Evolutionary conservation across 2,888 invertebrate species (phyloP).

Genomic region (Leptopilina drosophilae): DNA sequence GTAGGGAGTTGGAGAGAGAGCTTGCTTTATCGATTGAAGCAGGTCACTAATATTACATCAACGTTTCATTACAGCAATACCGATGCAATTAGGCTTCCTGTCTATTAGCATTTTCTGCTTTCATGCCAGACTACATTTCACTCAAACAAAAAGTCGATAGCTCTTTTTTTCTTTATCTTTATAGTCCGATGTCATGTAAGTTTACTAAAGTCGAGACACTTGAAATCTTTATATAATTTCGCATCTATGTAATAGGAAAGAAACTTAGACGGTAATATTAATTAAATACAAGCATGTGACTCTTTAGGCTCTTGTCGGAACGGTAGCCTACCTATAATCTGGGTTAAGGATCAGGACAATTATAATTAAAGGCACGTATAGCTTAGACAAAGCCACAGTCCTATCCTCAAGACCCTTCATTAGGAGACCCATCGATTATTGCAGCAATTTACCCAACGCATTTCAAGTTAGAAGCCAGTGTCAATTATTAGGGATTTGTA

Average conservation of each 20-base stretch:
- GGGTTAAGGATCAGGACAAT: conserved; percentile 32
- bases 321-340: neutral
- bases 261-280: neutral
- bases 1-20: conserved; percentile 41
- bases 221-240: neutral
- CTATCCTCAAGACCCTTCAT: conserved; percentile 36
- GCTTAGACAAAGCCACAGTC: conserved; percentile 23
- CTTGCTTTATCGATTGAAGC: conserved; percentile 23
- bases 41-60: conserved; percentile 22
- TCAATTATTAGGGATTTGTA: conserved; percentile 37
- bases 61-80: conserved; percentile 48
- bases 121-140: conserved; percentile 25
- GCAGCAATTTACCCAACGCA: conserved; percentile 27
- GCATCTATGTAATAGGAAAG: neutral
- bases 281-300: conserved; percentile 4
- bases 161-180: neutral
- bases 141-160: neutral
- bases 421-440: conserved; percentile 24
- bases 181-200: neutral
- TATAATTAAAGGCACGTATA: conserved; percentile 34
- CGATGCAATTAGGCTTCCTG: conserved; percentile 55
- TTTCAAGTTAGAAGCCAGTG: conserved; percentile 25
- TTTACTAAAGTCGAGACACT: neutral
- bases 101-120: conserved; percentile 25
- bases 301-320: neutral